These are phyloP conservation scores for Stegastes partitus DNA, from an alignment of 2,113 vertebrate genomes.

Conservation along the genomic window DNA sequence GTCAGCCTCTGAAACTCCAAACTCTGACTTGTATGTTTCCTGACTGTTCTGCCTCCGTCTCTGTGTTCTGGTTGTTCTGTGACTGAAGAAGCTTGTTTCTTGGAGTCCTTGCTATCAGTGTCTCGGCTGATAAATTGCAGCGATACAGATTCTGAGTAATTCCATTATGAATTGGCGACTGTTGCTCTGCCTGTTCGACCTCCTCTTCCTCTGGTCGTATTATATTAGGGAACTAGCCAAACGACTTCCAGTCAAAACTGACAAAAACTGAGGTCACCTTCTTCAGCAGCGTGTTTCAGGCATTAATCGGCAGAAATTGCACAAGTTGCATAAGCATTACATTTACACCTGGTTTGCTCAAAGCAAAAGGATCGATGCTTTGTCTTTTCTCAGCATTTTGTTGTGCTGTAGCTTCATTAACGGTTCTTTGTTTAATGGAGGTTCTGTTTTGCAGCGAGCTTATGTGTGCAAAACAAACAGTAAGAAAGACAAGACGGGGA, in stretches of 20 bases:
- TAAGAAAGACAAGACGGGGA: no score
- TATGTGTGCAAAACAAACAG: not conserved
- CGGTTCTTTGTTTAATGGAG: not conserved
- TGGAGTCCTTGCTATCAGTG: not conserved
- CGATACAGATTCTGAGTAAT: constrained; percentile 25
- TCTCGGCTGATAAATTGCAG: constrained; percentile 20
- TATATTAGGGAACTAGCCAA: constrained; percentile 24
- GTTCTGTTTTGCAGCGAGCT: not conserved
- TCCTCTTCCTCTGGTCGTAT: constrained; percentile 7
- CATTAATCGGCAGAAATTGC: not conserved
- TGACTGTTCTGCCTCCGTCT: not conserved
- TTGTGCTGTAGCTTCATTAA: not conserved
- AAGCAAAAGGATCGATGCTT: not conserved
- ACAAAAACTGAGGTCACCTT: not conserved
- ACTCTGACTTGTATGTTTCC: no score
- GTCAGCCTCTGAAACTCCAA: not conserved
- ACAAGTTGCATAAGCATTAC: not conserved
- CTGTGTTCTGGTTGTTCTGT: not conserved
- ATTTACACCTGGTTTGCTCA: not conserved
- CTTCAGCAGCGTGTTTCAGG: not conserved
- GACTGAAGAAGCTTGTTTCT: not conserved
- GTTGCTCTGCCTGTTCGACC: constrained; percentile 1
- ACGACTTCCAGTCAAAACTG: not conserved
- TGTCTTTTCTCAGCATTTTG: not conserved
- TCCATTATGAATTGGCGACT: constrained; percentile 22